These are phyloP conservation scores for Heliocidaris tuberculata DNA, from an alignment of 35 echinoderm and acorn worm species.

Conservation along the genomic window DNA sequence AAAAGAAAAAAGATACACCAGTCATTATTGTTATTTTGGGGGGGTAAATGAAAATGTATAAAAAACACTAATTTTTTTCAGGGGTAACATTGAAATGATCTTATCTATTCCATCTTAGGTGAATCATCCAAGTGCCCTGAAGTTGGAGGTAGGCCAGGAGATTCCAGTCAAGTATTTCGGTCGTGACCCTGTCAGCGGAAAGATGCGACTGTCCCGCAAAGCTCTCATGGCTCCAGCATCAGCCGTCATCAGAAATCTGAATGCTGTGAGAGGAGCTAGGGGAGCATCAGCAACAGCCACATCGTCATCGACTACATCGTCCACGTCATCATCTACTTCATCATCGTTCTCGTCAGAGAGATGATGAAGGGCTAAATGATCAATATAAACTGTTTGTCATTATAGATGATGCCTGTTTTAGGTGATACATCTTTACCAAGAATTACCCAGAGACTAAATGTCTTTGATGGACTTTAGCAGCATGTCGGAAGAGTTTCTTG, in stretches of 20 bases:
- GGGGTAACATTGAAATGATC: not conserved
- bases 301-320: not conserved
- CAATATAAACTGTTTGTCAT: too few species aligned
- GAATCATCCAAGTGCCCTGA: constrained; percentile 85
- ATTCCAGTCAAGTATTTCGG: constrained; percentile 95
- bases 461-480: not conserved
- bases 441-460: not conserved
- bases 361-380: not conserved
- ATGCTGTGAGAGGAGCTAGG: constrained; percentile 49
- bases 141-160: constrained; percentile 87
- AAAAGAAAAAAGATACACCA: too few species aligned
- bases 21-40: too few species aligned
- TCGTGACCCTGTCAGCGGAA: constrained; percentile 90
- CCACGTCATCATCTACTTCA: not conserved
- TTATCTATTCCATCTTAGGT: constrained; percentile 44
- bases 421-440: not conserved
- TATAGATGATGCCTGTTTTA: not conserved
- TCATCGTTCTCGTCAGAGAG: not conserved
- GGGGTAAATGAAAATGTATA: too few species aligned
- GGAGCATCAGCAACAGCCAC: not conserved
- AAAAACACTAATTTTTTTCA: too few species aligned
- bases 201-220: constrained; percentile 91
- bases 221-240: constrained; percentile 92
- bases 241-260: constrained; percentile 76
- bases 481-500: not conserved